These are phyloP conservation scores for Smutsia temminckii DNA, from an alignment of 2,797 vertebrate species.

Conservation along the genomic window DNA sequence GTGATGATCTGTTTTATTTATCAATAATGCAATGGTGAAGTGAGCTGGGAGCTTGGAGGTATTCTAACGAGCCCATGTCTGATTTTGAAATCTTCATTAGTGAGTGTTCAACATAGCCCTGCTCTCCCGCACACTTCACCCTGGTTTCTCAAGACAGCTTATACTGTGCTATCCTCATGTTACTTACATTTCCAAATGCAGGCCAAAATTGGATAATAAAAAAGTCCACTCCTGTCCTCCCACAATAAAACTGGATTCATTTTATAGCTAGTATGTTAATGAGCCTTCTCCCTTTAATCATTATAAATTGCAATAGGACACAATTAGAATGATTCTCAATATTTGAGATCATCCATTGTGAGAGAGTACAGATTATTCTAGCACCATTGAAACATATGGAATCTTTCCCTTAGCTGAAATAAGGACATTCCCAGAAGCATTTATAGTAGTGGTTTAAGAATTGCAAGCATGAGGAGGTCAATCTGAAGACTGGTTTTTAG, in stretches of 20 bases:
- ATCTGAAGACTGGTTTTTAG: neutral
- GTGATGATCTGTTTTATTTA: neutral
- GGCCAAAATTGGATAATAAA: conserved; percentile 47
- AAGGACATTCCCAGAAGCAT: neutral
- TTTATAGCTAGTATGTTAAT: conserved; percentile 60
- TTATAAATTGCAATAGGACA: conserved; percentile 24
- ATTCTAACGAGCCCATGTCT: neutral
- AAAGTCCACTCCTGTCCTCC: no score
- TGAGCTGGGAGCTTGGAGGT: neutral
- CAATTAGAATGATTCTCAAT: conserved; percentile 56
- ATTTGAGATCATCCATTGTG: neutral
- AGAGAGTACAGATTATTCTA: conserved; percentile 34
- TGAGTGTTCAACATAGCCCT: neutral
- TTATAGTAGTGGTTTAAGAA: neutral
- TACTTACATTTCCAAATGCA: conserved; percentile 49
- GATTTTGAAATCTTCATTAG: neutral
- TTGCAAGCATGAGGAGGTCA: neutral
- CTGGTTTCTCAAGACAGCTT: neutral
- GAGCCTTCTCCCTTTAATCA: conserved; percentile 45
- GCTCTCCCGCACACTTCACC: neutral
- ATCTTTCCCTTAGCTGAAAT: neutral
- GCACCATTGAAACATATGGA: neutral
- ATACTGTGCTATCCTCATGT: neutral
- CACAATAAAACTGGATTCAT: conserved; percentile 7
- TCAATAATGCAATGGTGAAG: neutral